Percentiles rank a stretch among this genome's conserved stretches.
phyloP scores from a whole-genome alignment of 1,140 invertebrate genomes.

The Drosophila mayri region DNA sequence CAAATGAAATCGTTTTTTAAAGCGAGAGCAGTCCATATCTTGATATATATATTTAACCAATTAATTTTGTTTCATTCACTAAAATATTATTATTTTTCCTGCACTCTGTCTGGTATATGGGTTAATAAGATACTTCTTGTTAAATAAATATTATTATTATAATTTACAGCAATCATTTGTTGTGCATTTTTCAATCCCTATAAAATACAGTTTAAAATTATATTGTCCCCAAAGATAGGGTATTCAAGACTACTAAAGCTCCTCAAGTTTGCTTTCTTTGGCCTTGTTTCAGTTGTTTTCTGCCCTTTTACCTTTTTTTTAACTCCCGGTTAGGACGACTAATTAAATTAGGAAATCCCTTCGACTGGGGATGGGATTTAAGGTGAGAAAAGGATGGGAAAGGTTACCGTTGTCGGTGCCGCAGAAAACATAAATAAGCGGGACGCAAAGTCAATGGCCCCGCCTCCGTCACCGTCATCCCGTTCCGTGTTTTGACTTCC shows the following conservation, averaged over 20 bases:
- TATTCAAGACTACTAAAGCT: background rate
- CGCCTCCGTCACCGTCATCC: constrained; percentile 6
- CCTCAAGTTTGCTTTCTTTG: constrained; percentile 2
- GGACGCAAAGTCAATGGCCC: constrained; percentile 32
- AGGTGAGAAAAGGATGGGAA: background rate
- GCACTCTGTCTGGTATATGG: constrained; percentile 3
- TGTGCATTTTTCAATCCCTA: background rate
- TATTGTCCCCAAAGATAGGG: background rate
- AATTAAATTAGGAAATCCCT: constrained; percentile 81
- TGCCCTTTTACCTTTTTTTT: background rate
- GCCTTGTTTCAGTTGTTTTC: constrained; percentile 10
- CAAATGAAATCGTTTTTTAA: too few species aligned
- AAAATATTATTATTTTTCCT: background rate
- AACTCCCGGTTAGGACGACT: constrained; percentile 51
- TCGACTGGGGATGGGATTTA: constrained; percentile 31
- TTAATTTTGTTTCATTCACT: background rate
- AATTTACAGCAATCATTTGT: too few species aligned
- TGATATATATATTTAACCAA: background rate
- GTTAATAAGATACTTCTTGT: background rate
- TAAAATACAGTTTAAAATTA: background rate
- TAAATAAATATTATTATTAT: background rate
- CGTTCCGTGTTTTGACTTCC: constrained; percentile 68
- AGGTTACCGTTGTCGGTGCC: constrained; percentile 21
- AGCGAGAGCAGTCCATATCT: too few species aligned
- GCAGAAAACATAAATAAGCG: constrained; percentile 77